Conservation (phyloP, 2,888 invertebrate genomes). For the Thecophora atra region DNA sequence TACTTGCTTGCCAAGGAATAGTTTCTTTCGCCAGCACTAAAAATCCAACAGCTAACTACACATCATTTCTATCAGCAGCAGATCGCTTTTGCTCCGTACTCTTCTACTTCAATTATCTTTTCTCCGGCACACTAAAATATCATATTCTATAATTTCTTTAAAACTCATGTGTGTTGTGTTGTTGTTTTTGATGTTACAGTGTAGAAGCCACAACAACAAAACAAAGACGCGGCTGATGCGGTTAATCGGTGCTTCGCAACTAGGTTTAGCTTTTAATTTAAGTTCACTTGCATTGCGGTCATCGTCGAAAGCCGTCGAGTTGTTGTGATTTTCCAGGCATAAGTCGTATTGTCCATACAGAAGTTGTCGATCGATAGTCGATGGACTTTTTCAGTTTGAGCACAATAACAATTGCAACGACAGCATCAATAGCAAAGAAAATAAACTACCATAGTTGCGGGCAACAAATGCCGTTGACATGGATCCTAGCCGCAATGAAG, state of each 20-base stretch:
- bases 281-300: slow-evolving; percentile 25
- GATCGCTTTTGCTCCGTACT: not conserved
- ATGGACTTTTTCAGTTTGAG: not conserved
- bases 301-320: slow-evolving; percentile 16
- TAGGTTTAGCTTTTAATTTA: slow-evolving; percentile 32
- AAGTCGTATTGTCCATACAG: too few relatives aligned
- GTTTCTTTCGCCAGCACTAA: slow-evolving; percentile 5
- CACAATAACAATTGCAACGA: not conserved
- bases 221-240: too few relatives aligned
- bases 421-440: slow-evolving; percentile 5
- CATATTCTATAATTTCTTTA: slow-evolving; percentile 14
- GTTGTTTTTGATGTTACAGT: slow-evolving; percentile 10
- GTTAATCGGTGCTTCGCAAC: too few relatives aligned
- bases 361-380: too few relatives aligned
- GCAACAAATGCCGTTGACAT: slow-evolving; percentile 34
- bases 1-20: too few relatives aligned
- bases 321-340: too few relatives aligned
- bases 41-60: not conserved
- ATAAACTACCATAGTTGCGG: too few relatives aligned
- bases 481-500: slow-evolving; percentile 18
- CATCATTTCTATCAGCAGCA: not conserved
- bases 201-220: not conserved
- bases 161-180: slow-evolving; percentile 2
- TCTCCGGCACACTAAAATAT: not conserved
- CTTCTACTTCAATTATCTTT: slow-evolving; percentile 9